A percentile compares a stretch with the other conserved stretches of the same genome.
phyloP scores from a whole-genome alignment of 2,797 vertebrate species.

The Fratercula arctica region DNA sequence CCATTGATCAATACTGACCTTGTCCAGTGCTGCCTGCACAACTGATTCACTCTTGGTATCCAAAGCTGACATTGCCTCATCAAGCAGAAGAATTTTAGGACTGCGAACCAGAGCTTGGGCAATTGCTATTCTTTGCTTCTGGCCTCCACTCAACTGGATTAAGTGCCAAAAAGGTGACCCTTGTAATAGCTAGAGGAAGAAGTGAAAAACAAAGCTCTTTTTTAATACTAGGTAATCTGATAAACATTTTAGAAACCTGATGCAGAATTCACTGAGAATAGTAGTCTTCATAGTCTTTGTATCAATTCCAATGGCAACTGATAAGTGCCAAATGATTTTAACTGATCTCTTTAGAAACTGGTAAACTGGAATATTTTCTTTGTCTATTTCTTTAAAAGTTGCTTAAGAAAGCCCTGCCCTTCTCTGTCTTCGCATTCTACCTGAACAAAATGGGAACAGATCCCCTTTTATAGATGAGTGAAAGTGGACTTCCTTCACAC shows the following conservation, averaged over 20 bases:
- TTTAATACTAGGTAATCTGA: neutral
- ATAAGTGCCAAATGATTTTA: neutral
- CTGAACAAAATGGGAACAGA: neutral
- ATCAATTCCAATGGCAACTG: neutral
- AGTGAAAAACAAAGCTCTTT: neutral
- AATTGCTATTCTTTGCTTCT: constrained; percentile 96
- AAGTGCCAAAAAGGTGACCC: neutral
- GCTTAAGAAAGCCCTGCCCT: neutral
- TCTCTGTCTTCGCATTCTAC: neutral
- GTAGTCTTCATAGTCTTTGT: neutral
- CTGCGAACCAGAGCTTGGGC: constrained; percentile 92
- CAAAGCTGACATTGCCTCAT: constrained; percentile 93
- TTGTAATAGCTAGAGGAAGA: neutral
- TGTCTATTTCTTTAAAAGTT: neutral
- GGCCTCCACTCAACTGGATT: constrained; percentile 90
- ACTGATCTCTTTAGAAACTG: neutral
- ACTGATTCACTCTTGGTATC: constrained; percentile 93
- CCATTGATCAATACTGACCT: constrained; percentile 75
- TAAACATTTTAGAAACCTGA: neutral
- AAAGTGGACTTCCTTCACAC: neutral
- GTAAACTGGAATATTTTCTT: neutral
- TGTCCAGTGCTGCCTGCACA: constrained; percentile 92
- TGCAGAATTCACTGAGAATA: neutral
- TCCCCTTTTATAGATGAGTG: neutral
- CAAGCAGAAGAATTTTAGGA: constrained; percentile 93